Evolutionary conservation across 2,888 invertebrate genomes (phyloP).

Genomic region (Belgica antarctica): DNA sequence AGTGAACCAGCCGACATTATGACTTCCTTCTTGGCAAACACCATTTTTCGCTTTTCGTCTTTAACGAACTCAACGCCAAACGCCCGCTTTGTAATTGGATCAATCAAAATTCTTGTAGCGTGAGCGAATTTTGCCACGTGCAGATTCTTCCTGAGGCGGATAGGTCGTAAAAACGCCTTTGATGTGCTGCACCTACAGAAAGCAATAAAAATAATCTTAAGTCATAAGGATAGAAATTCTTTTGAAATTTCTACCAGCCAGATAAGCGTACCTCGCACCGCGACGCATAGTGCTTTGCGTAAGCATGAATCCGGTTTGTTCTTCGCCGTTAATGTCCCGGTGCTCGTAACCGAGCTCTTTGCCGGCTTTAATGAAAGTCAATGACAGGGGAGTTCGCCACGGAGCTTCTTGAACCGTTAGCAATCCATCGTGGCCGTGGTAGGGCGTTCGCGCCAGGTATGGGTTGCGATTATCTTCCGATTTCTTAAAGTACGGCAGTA

Average conservation of each 20-base stretch:
- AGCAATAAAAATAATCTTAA: too few relatives aligned
- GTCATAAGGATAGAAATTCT: too few relatives aligned
- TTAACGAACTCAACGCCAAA: slow-evolving; percentile 73
- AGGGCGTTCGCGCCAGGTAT: slow-evolving; percentile 70
- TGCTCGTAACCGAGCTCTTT: slow-evolving; percentile 77
- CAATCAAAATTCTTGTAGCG: slow-evolving; percentile 69
- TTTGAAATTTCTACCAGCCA: too few relatives aligned
- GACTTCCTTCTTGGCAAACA: slow-evolving; percentile 75
- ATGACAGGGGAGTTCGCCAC: slow-evolving; percentile 76
- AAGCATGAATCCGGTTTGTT: slow-evolving; percentile 83
- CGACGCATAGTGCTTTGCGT: slow-evolving; percentile 81
- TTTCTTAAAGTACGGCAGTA: slow-evolving; percentile 80
- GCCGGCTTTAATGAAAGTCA: slow-evolving; percentile 81
- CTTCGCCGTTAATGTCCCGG: slow-evolving; percentile 77
- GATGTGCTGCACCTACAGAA: slow-evolving; percentile 86
- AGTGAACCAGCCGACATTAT: slow-evolving; percentile 85
- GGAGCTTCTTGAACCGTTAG: slow-evolving; percentile 81
- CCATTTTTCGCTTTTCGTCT: slow-evolving; percentile 63
- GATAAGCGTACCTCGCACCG: too few relatives aligned
- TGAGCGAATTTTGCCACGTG: slow-evolving; percentile 77
- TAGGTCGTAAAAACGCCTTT: slow-evolving; percentile 81
- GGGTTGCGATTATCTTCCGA: slow-evolving; percentile 87
- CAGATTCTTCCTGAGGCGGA: slow-evolving; percentile 71
- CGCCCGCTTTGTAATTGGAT: slow-evolving; percentile 66
- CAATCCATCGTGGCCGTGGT: slow-evolving; percentile 76